Evolutionary conservation across 2,797 vertebrate species (phyloP).

Genomic region (Peromyscus eremicus): DNA sequence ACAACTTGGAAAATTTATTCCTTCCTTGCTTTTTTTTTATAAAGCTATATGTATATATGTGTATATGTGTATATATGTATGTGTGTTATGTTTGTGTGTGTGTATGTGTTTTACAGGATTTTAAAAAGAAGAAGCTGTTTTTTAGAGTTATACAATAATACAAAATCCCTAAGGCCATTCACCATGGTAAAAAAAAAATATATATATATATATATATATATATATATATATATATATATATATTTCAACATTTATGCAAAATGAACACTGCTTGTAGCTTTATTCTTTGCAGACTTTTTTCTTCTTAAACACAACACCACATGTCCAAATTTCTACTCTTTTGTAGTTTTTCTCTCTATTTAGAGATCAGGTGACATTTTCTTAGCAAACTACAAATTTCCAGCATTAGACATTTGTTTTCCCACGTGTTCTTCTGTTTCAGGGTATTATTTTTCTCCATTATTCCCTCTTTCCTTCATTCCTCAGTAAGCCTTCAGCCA

Average conservation of each 20-base stretch:
- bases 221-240: not conserved
- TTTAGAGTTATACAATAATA: constrained; percentile 73
- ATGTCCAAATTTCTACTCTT: constrained; percentile 61
- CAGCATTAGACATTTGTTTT: constrained; percentile 44
- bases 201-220: not conserved
- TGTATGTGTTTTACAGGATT: constrained; percentile 27
- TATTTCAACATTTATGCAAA: constrained; percentile 55
- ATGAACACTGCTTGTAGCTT: constrained; percentile 40
- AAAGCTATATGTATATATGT: not conserved
- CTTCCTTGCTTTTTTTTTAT: constrained; percentile 19
- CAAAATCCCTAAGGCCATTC: constrained; percentile 75
- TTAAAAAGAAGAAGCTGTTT: constrained; percentile 67
- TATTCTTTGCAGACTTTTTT: constrained; percentile 38
- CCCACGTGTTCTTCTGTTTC: not conserved
- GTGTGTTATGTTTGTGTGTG: not conserved
- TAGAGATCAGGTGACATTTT: constrained; percentile 49
- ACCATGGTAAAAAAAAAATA: not conserved
- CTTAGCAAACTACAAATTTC: constrained; percentile 57
- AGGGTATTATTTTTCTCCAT: constrained; percentile 7
- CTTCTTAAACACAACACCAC: constrained; percentile 42
- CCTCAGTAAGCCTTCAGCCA: not conserved
- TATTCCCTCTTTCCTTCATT: not conserved
- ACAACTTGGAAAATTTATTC: constrained; percentile 54
- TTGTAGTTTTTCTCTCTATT: constrained; percentile 48
- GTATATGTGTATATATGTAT: not conserved